Conservation (phyloP, 2,797 vertebrate genomes). For the Pelochelys cantorii region DNA sequence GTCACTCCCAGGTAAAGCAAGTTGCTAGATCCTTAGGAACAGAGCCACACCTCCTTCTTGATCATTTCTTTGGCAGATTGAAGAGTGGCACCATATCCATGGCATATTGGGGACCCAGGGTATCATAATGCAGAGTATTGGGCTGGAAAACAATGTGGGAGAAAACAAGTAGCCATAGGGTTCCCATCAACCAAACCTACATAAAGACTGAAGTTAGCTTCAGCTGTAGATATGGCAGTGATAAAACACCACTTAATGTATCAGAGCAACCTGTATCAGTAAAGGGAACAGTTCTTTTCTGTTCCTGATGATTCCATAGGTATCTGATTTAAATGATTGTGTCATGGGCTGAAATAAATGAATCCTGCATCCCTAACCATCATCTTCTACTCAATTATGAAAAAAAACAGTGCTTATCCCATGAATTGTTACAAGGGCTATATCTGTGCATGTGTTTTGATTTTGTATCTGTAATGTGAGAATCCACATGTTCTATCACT, state of each 20-base stretch:
- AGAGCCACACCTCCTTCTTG: background rate
- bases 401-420: background rate
- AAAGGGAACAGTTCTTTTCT: slow-evolving; percentile 44
- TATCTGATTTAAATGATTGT: slow-evolving; percentile 44
- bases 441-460: background rate
- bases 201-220: background rate
- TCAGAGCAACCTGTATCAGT: slow-evolving; percentile 18
- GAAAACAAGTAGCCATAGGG: background rate
- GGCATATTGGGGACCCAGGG: background rate
- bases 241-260: background rate
- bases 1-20: background rate
- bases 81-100: background rate
- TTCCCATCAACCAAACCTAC: background rate
- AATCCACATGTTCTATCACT: background rate
- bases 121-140: background rate
- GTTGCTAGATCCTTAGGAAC: background rate
- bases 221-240: background rate
- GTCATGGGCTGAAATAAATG: slow-evolving; percentile 42
- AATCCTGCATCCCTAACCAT: background rate
- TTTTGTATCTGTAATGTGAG: background rate
- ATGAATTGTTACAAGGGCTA: background rate
- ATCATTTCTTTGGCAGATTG: background rate
- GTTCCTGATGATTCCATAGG: slow-evolving; percentile 23
- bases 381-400: background rate
- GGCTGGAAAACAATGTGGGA: background rate